Conservation (phyloP, 1,140 invertebrate species). For the Caligus rogercresseyi region DNA sequence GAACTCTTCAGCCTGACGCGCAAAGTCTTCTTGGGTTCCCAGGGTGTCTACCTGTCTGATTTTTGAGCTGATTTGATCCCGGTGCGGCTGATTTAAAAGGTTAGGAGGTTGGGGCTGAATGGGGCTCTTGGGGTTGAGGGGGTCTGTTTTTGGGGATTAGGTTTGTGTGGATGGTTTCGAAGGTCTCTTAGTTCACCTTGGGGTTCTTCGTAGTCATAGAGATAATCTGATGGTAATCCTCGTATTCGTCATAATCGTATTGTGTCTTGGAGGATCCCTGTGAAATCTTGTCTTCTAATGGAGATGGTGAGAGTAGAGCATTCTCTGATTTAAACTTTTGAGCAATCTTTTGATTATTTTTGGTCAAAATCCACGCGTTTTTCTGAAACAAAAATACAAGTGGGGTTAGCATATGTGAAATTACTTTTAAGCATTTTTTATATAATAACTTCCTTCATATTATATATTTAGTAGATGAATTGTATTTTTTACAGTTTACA, state of each 20-base stretch:
- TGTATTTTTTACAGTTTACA: no score
- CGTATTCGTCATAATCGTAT: not conserved
- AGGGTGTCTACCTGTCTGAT: not conserved
- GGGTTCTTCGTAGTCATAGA: not conserved
- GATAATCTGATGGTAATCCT: not conserved
- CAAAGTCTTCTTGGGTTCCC: not conserved
- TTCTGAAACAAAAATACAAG: not conserved
- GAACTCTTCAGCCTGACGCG: not conserved
- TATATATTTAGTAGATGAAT: no score
- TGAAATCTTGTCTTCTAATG: not conserved
- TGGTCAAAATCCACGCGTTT: not conserved
- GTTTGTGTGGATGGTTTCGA: not conserved
- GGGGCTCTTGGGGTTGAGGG: not conserved
- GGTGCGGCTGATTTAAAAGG: not conserved
- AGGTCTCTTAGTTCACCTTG: not conserved
- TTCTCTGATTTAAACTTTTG: not conserved
- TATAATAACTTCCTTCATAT: no score
- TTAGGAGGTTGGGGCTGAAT: not conserved
- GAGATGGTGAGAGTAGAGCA: not conserved
- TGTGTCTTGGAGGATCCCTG: not conserved
- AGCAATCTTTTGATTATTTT: not conserved
- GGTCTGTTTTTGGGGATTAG: not conserved
- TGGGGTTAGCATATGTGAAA: no score
- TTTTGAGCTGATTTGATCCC: not conserved
- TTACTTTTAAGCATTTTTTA: no score